Conservation (phyloP, 2,797 vertebrate genomes). For the Ceryle rudis region DNA sequence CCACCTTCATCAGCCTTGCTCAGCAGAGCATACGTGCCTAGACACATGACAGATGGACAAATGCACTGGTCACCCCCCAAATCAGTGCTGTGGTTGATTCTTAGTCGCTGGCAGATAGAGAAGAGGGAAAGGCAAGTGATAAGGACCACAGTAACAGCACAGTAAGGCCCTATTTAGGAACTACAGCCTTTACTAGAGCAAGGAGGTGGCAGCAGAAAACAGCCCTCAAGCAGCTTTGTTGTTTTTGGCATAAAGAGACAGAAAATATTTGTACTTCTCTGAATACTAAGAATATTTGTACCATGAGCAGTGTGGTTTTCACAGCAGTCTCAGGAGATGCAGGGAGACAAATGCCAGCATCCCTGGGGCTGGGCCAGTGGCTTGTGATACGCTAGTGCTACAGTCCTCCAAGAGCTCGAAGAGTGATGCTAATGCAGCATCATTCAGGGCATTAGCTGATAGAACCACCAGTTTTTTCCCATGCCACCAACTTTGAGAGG, state of each 20-base stretch:
- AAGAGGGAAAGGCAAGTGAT: background rate
- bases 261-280: slow-evolving; percentile 17
- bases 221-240: background rate
- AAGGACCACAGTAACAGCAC: background rate
- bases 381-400: too few species aligned
- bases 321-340: background rate
- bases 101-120: background rate
- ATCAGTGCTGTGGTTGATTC: background rate
- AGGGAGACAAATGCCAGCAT: background rate
- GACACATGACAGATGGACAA: background rate
- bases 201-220: background rate
- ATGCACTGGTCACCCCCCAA: background rate
- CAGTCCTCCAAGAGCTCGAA: background rate
- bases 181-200: background rate
- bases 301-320: background rate
- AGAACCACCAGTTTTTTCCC: background rate
- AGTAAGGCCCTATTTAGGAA: background rate
- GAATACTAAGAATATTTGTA: background rate
- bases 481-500: background rate
- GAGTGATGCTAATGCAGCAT: accelerated
- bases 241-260: slow-evolving; percentile 17
- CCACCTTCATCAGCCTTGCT: background rate
- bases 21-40: background rate
- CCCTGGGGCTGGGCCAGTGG: background rate
- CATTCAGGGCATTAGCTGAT: background rate